phyloP scores from a whole-genome alignment of 2,797 vertebrate genomes.

The Tragopan temminckii region DNA sequence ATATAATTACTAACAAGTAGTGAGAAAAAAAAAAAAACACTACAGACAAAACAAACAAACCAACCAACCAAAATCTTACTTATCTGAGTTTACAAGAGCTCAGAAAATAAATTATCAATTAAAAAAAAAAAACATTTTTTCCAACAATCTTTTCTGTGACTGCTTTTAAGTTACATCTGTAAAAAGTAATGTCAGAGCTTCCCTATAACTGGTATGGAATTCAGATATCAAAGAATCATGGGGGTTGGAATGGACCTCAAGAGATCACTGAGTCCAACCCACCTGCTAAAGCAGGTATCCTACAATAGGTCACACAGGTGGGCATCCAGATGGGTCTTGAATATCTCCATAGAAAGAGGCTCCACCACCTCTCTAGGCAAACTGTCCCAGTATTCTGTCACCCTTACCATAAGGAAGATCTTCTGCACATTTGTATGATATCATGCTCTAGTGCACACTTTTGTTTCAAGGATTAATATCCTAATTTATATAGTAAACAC shows the following conservation, averaged over 20 bases:
- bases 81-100: neutral
- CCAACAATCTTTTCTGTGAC: neutral
- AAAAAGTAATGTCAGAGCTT: neutral
- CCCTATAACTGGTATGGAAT: neutral
- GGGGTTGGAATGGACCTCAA: no score
- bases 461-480: neutral
- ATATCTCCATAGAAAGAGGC: no score
- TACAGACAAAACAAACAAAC: no score
- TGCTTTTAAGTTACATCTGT: neutral
- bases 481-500: neutral
- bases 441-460: neutral
- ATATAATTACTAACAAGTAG: neutral
- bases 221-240: neutral
- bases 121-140: neutral
- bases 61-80: no score
- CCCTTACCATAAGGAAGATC: no score
- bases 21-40: neutral
- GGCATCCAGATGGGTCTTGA: no score
- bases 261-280: no score
- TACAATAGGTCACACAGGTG: no score
- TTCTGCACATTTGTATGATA: no score
- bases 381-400: no score
- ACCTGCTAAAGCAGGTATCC: no score
- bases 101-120: neutral
- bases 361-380: no score